phyloP scores from a whole-genome alignment of 2,113 vertebrate genomes.

The Pelusios castaneus region DNA sequence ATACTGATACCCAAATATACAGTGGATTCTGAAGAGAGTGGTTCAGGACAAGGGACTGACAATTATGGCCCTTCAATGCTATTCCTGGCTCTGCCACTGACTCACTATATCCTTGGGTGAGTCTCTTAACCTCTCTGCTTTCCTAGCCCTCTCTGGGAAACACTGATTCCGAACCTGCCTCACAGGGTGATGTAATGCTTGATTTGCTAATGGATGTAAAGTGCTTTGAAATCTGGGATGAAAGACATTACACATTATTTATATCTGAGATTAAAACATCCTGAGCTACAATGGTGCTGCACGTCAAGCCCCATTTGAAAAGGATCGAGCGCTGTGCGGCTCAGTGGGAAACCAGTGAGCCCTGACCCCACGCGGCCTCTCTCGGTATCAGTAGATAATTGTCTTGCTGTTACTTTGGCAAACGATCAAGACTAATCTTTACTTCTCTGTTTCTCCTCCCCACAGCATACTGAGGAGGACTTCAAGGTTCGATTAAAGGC shows the following conservation, averaged over 20 bases:
- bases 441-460: slow-evolving; percentile 3
- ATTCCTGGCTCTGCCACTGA: not conserved
- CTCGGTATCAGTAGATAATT: not conserved
- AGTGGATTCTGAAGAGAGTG: not conserved
- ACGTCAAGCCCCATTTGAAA: not conserved
- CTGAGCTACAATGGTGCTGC: not conserved
- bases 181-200: not conserved
- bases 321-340: not conserved
- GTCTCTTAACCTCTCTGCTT: not conserved
- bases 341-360: not conserved
- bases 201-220: not conserved
- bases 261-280: not conserved
- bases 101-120: not conserved
- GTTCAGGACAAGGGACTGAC: not conserved
- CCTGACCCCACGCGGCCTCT: not conserved
- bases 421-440: not conserved
- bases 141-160: not conserved
- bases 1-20: not conserved
- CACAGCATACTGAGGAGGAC: slow-evolving; percentile 86
- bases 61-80: not conserved
- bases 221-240: not conserved
- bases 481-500: slow-evolving; percentile 86
- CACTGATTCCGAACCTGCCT: not conserved
- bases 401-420: not conserved
- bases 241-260: not conserved